phyloP scores from a whole-genome alignment of 2,888 invertebrate species.

The Fragum sueziense region DNA sequence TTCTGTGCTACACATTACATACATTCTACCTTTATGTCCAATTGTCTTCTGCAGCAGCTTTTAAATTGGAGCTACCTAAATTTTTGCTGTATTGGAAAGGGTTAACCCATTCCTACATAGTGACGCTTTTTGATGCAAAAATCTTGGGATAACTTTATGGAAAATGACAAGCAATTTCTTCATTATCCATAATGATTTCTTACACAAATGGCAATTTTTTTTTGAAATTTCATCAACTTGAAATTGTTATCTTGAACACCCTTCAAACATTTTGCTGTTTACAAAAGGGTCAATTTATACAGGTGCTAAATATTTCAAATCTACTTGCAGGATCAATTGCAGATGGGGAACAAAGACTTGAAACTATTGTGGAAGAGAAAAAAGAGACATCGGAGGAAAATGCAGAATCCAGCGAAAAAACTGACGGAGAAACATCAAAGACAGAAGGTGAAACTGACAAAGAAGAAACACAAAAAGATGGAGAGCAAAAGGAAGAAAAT shows the following conservation, averaged over 20 bases:
- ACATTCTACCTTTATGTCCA: too few species aligned
- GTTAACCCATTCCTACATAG: too few species aligned
- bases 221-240: too few species aligned
- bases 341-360: conserved; percentile 51
- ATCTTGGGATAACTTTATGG: background rate
- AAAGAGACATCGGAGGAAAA: conserved; percentile 53
- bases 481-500: conserved; percentile 2
- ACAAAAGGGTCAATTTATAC: background rate
- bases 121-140: too few species aligned
- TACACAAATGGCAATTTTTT: too few species aligned
- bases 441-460: conserved; percentile 42
- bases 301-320: background rate
- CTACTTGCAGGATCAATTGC: background rate
- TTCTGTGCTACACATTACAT: too few species aligned
- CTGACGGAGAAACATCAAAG: conserved; percentile 21
- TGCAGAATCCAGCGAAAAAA: conserved; percentile 15
- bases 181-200: too few species aligned
- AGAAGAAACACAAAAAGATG: conserved; percentile 19
- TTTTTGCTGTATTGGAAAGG: too few species aligned
- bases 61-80: too few species aligned
- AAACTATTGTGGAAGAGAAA: conserved; percentile 66
- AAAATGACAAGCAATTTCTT: background rate
- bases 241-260: too few species aligned
- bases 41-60: too few species aligned
- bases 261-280: background rate